phyloP scores from a whole-genome alignment of 64 coral and sea anemone genomes.

The Montipora efflorescens region DNA sequence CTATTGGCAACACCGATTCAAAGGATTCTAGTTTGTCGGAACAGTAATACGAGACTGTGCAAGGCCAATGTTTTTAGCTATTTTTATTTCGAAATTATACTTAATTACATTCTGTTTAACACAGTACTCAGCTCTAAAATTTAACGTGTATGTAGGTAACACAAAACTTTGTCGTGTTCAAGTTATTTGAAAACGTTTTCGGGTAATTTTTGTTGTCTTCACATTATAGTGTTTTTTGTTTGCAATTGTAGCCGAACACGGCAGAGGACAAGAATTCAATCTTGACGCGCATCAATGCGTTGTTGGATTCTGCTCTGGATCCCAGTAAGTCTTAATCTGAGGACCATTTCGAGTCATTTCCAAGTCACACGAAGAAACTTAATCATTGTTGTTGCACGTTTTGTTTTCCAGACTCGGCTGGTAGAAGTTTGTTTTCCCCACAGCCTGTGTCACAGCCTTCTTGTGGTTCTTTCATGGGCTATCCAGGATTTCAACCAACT shows the following conservation, averaged over 20 bases:
- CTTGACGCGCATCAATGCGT: constrained; percentile 65
- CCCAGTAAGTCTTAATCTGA: constrained; percentile 53
- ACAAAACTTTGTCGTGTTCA: background rate
- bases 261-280: constrained; percentile 62
- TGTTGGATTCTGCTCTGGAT: constrained; percentile 72
- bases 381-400: background rate
- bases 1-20: background rate
- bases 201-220: background rate
- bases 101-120: background rate
- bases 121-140: background rate
- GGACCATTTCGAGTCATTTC: background rate
- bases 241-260: constrained; percentile 1
- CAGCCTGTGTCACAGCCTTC: constrained; percentile 6
- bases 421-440: constrained; percentile 26
- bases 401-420: constrained; percentile 49
- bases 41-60: no score
- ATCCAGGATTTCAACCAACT: constrained; percentile 51
- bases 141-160: background rate
- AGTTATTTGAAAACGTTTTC: constrained; percentile 5
- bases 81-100: background rate
- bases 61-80: no score
- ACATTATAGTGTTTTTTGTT: background rate
- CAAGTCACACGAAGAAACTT: background rate
- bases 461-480: constrained; percentile 4
- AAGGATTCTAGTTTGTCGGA: background rate